These are phyloP conservation scores for Copsychus sechellarum DNA, from an alignment of 2,113 vertebrate species.

Conservation along the genomic window DNA sequence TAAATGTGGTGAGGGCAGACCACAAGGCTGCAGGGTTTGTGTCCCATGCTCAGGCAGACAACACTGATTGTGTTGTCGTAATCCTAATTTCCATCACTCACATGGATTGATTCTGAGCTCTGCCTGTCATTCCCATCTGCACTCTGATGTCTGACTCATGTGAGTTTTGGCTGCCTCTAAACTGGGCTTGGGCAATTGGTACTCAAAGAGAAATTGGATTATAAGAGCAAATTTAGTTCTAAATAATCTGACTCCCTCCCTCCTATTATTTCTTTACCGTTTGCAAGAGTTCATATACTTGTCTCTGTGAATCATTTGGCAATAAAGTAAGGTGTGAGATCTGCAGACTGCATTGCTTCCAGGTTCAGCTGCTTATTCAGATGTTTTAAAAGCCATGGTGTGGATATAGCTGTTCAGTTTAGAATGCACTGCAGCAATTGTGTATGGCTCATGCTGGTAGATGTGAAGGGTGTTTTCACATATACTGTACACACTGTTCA, in stretches of 20 bases:
- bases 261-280: background rate
- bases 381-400: background rate
- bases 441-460: background rate
- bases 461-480: background rate
- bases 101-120: background rate
- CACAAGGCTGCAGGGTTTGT: background rate
- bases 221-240: background rate
- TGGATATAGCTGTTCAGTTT: background rate
- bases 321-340: background rate
- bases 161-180: background rate
- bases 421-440: background rate
- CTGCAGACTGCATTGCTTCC: background rate
- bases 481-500: background rate
- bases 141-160: background rate
- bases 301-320: background rate
- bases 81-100: background rate
- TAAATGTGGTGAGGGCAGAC: background rate
- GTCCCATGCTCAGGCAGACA: background rate
- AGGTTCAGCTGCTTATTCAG: background rate
- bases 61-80: background rate
- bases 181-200: background rate
- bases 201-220: background rate
- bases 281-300: background rate
- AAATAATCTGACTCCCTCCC: background rate
- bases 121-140: background rate